Evolutionary conservation across 2,888 invertebrate genomes (phyloP).

Genomic region (Coenonympha glycerion): DNA sequence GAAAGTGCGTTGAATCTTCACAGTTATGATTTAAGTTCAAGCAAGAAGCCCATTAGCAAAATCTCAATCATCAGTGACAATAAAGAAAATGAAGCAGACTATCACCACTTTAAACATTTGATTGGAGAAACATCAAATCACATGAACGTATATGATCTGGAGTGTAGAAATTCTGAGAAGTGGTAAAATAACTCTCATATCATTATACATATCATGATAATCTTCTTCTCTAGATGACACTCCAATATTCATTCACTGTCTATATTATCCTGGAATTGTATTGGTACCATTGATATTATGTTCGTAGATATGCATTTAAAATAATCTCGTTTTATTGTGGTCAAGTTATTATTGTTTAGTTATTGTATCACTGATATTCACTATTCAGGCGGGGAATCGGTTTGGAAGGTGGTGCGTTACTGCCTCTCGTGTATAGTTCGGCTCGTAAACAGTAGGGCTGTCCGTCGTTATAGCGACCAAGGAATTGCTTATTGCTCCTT

Average conservation of each 20-base stretch:
- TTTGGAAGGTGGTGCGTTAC: constrained; percentile 73
- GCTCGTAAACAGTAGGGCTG: constrained; percentile 74
- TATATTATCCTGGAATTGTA: not conserved
- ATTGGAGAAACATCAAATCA: no score
- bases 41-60: no score
- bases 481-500: constrained; percentile 63
- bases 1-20: no score
- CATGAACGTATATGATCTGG: no score
- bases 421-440: constrained; percentile 71
- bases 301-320: not conserved
- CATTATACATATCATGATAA: no score
- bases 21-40: no score
- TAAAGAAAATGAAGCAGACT: no score
- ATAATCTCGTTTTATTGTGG: not conserved
- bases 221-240: no score
- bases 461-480: constrained; percentile 75
- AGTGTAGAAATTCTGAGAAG: no score
- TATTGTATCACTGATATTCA: constrained; percentile 28
- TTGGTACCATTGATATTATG: not conserved
- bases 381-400: constrained; percentile 50
- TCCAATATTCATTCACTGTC: not conserved
- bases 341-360: constrained; percentile 7
- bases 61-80: no score
- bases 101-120: no score
- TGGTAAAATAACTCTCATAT: no score